Percentiles rank a stretch among this genome's conserved stretches.
Conservation (phyloP, 2,888 invertebrate genomes). For the Drepana falcataria region DNA sequence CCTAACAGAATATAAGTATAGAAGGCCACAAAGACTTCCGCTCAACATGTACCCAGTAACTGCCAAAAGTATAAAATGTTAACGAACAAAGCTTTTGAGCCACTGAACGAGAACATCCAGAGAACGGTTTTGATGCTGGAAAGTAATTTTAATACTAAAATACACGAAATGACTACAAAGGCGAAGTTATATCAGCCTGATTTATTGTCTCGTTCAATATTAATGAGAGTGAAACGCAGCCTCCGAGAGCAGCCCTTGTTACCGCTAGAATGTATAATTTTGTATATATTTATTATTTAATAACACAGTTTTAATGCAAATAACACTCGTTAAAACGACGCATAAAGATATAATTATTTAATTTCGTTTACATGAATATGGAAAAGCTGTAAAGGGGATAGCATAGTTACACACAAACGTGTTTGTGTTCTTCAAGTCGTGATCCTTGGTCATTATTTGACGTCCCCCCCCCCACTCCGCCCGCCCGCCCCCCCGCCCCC, state of each 20-base stretch:
- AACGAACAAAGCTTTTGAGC: neutral
- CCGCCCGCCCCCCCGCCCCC: no score
- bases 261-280: slow-evolving; percentile 1
- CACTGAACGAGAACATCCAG: neutral
- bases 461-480: no score
- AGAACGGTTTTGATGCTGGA: neutral
- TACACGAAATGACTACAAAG: slow-evolving; percentile 1
- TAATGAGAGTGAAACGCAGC: slow-evolving; percentile 1
- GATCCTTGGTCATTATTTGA: no score
- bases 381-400: neutral
- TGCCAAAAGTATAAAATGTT: no score
- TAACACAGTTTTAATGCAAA: slow-evolving; percentile 1
- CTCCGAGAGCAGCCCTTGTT: neutral
- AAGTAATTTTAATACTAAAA: slow-evolving; percentile 1
- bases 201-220: slow-evolving; percentile 4
- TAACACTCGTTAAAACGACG: neutral
- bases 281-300: neutral
- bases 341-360: neutral
- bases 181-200: slow-evolving; percentile 1
- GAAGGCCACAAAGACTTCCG: no score
- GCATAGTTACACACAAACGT: neutral
- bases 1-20: no score
- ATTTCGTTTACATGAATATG: neutral
- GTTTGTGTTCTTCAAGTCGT: neutral
- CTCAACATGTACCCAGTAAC: no score